Conservation (phyloP, 2,113 vertebrate species). For the Rhagologus leucostigma region DNA sequence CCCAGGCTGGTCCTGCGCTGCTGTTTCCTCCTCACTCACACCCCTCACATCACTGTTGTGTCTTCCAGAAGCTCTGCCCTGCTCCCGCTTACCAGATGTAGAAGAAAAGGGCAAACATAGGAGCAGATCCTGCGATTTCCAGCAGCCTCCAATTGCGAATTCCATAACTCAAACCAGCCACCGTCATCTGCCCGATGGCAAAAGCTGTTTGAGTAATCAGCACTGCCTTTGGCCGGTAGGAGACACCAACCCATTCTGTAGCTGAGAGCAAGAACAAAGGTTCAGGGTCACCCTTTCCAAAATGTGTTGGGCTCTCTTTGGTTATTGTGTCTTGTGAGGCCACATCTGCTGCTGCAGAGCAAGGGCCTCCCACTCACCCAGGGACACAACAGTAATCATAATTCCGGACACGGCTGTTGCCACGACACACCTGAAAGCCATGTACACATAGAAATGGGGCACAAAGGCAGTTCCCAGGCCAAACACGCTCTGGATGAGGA, state of each 20-base stretch:
- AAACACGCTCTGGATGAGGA: conserved; percentile 62
- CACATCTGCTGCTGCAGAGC: background rate
- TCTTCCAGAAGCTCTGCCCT: background rate
- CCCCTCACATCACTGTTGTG: accelerated
- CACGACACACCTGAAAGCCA: conserved; percentile 70
- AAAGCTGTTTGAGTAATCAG: conserved; percentile 64
- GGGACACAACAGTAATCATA: conserved; percentile 47
- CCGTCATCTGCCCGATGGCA: conserved; percentile 67
- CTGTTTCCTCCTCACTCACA: too few relatives aligned
- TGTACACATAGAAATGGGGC: conserved; percentile 79
- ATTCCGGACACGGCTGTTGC: conserved; percentile 71
- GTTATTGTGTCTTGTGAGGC: accelerated
- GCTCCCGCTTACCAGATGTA: conserved; percentile 73
- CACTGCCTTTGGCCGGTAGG: conserved; percentile 68
- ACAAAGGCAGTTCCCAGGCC: conserved; percentile 74
- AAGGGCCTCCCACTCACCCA: conserved; percentile 65
- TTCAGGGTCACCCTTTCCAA: background rate
- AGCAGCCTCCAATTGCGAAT: conserved; percentile 84
- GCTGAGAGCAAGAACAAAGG: conserved; percentile 27
- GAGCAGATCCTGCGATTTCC: conserved; percentile 74
- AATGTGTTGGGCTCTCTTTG: background rate
- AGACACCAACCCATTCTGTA: conserved; percentile 82
- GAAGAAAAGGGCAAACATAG: conserved; percentile 68
- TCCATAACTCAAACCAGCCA: conserved; percentile 79
- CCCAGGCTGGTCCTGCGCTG: too few relatives aligned